Evolutionary conservation across 2,797 vertebrate genomes (phyloP).

Genomic region (Oreochromis grahami): DNA sequence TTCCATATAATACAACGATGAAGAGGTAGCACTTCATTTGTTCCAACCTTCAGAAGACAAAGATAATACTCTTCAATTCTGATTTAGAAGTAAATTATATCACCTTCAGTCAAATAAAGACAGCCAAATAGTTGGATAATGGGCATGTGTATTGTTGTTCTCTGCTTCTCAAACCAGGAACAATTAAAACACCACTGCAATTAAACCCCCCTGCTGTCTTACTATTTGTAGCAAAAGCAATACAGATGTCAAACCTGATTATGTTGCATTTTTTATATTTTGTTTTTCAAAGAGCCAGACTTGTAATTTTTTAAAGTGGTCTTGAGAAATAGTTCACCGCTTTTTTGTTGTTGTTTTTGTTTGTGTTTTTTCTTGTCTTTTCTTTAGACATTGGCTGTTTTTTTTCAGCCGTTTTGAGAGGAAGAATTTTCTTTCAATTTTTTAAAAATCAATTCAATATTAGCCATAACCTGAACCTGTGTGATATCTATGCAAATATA

Average conservation of each 20-base stretch:
- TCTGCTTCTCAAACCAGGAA: neutral
- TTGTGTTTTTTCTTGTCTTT: neutral
- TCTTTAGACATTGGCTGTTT: neutral
- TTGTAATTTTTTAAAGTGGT: neutral
- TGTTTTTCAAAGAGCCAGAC: neutral
- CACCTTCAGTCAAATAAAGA: neutral
- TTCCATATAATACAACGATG: neutral
- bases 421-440: neutral
- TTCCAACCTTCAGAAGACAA: neutral
- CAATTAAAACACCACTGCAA: neutral
- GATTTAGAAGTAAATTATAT: neutral
- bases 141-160: neutral
- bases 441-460: neutral
- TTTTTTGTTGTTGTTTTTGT: neutral
- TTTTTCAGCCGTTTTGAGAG: neutral
- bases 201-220: neutral
- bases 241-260: neutral
- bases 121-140: neutral
- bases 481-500: neutral
- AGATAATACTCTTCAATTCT: neutral
- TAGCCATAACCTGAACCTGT: neutral
- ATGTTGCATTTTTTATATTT: neutral
- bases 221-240: neutral
- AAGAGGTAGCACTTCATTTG: neutral
- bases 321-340: neutral